These are phyloP conservation scores for Zeuzera pyrina DNA, from an alignment of 2,888 invertebrate genomes.

Conservation along the genomic window DNA sequence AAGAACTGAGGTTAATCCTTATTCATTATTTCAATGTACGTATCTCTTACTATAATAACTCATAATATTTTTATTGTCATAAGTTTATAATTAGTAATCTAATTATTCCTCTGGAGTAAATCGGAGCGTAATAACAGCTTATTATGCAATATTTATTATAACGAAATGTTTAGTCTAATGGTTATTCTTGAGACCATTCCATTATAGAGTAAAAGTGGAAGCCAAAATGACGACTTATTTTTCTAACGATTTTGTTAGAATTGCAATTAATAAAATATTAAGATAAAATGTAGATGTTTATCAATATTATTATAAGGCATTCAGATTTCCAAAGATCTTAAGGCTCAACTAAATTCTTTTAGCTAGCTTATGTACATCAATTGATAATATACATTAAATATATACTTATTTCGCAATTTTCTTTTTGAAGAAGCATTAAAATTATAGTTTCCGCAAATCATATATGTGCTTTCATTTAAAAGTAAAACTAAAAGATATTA, in stretches of 20 bases:
- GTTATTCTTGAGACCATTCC: conserved; percentile 68
- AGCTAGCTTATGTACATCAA: conserved; percentile 39
- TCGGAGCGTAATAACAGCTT: conserved; percentile 26
- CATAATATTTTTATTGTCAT: too few relatives aligned
- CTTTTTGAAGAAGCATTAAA: too few relatives aligned
- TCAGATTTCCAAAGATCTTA: conserved; percentile 69
- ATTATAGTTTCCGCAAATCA: too few relatives aligned
- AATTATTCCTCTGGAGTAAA: neutral
- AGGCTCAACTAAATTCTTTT: conserved; percentile 64
- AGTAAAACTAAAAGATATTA: too few relatives aligned
- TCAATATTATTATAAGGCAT: conserved; percentile 61
- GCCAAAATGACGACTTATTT: conserved; percentile 72
- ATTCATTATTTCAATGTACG: neutral
- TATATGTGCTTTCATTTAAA: too few relatives aligned
- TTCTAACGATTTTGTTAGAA: conserved; percentile 68
- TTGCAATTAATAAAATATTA: conserved; percentile 57
- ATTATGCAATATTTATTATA: conserved; percentile 29
- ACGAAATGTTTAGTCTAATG: conserved; percentile 37
- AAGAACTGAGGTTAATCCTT: too few relatives aligned
- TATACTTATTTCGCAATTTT: too few relatives aligned
- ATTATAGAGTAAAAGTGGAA: conserved; percentile 62
- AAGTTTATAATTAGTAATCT: too few relatives aligned
- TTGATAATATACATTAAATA: too few relatives aligned
- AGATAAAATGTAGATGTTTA: conserved; percentile 62
- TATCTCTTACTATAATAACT: neutral